phyloP scores from a whole-genome alignment of 2,113 vertebrate genomes.

The Balaenoptera acutorostrata region DNA sequence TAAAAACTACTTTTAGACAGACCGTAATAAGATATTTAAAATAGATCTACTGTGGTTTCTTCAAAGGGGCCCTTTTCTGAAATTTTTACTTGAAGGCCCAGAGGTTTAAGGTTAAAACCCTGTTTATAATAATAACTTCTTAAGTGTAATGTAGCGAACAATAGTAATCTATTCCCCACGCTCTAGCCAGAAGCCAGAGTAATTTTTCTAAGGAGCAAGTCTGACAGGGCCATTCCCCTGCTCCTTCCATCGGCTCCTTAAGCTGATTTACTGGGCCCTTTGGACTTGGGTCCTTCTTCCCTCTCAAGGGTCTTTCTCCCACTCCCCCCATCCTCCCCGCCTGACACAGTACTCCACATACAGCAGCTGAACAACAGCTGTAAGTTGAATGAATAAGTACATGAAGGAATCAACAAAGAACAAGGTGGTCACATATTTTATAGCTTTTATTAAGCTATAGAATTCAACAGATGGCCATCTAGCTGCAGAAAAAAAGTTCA shows the following conservation, averaged over 20 bases:
- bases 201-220: background rate
- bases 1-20: background rate
- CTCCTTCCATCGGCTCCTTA: background rate
- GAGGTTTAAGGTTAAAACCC: background rate
- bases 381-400: background rate
- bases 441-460: background rate
- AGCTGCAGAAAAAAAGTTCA: background rate
- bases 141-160: background rate
- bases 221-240: background rate
- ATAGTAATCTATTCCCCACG: background rate
- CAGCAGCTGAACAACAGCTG: background rate
- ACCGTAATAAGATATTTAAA: background rate
- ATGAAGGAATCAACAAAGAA: background rate
- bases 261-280: background rate
- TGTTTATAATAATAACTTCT: background rate
- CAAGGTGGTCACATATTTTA: background rate
- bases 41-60: background rate
- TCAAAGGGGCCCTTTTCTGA: background rate
- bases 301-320: background rate
- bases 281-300: background rate
- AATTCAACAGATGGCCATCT: background rate
- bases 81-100: background rate
- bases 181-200: background rate
- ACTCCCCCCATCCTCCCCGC: fast-evolving
- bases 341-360: background rate